Conservation (phyloP, 2,888 invertebrate species). For the Dynastes maya region DNA sequence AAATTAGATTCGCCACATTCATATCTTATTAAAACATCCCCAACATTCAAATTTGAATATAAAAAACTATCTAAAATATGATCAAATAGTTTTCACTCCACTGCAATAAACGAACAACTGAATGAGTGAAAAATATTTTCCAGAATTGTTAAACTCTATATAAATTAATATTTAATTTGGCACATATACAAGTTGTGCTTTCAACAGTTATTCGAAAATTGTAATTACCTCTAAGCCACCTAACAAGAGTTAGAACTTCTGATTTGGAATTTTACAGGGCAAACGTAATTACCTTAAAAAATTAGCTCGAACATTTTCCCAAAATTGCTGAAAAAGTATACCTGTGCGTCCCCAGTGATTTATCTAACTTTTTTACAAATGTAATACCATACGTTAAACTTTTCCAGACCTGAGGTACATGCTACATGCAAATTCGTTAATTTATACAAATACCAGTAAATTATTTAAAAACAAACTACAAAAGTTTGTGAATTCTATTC, state of each 20-base stretch:
- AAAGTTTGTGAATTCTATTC: no score
- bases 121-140: not conserved
- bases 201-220: slow-evolving; percentile 7
- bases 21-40: not conserved
- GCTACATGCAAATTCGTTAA: not conserved
- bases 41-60: not conserved
- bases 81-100: no score
- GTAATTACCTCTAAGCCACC: slow-evolving; percentile 15
- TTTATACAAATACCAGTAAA: no score
- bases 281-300: slow-evolving; percentile 37
- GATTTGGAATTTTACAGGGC: slow-evolving; percentile 29
- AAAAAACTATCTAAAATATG: not conserved
- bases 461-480: no score
- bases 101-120: no score
- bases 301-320: slow-evolving; percentile 14
- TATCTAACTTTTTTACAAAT: not conserved
- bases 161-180: not conserved
- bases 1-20: not conserved
- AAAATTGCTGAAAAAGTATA: slow-evolving; percentile 22
- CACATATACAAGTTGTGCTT: not conserved
- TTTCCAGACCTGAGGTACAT: not conserved
- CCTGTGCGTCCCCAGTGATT: not conserved
- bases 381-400: not conserved
- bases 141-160: not conserved
- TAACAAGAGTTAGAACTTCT: slow-evolving; percentile 19